Conservation (phyloP, 1,140 invertebrate genomes). For the Gonioctena quinquepunctata region DNA sequence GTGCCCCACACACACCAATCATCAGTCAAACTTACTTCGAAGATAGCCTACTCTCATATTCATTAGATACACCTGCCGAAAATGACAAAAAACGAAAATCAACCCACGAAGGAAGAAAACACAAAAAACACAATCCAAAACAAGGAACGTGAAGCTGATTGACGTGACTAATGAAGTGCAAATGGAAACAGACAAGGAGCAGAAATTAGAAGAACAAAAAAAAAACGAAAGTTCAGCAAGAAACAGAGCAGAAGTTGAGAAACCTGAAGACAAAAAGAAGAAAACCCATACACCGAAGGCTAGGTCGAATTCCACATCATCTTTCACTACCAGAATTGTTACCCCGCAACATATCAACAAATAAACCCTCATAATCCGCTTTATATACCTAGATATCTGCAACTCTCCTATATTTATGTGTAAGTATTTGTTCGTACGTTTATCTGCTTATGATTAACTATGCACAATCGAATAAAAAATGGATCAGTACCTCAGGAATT, state of each 20-base stretch:
- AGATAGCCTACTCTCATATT: background rate
- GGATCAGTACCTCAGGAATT: too few species aligned
- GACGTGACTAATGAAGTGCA: background rate
- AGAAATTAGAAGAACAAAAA: too few species aligned
- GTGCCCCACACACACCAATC: background rate
- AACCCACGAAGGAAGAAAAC: too few species aligned
- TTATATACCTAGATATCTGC: too few species aligned
- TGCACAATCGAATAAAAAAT: too few species aligned
- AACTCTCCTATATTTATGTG: too few species aligned
- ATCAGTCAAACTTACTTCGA: background rate
- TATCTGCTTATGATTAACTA: too few species aligned
- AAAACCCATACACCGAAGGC: background rate
- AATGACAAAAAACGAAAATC: too few species aligned
- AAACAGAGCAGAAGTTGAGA: background rate
- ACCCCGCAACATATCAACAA: background rate
- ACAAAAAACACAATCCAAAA: background rate
- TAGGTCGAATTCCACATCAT: background rate
- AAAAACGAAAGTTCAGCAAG: too few species aligned
- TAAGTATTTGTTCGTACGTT: too few species aligned
- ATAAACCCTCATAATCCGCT: background rate
- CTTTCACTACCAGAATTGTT: background rate
- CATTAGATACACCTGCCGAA: background rate
- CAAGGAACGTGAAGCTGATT: background rate
- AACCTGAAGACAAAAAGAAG: background rate
- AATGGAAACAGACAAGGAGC: too few species aligned